phyloP scores from a whole-genome alignment of 2,113 vertebrate species.

The Galeopterus variegatus region DNA sequence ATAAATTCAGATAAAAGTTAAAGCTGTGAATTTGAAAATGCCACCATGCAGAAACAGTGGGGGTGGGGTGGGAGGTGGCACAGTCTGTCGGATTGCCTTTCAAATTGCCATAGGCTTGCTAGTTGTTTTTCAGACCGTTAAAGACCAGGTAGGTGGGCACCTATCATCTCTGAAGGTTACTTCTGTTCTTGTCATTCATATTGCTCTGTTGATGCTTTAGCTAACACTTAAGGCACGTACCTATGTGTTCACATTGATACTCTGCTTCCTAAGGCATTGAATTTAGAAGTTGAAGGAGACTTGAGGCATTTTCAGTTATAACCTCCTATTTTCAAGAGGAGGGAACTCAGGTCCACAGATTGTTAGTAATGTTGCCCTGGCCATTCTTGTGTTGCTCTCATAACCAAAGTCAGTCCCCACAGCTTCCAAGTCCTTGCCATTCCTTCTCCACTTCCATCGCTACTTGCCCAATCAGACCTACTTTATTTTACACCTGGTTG shows the following conservation, averaged over 20 bases:
- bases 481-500: background rate
- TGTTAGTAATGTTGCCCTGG: background rate
- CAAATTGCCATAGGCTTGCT: too few relatives aligned
- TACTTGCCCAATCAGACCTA: background rate
- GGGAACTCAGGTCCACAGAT: too few relatives aligned
- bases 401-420: background rate
- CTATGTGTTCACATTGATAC: rapidly evolving
- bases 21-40: background rate
- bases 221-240: too few relatives aligned
- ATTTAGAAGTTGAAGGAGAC: background rate
- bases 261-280: background rate
- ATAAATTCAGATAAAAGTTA: background rate
- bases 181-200: background rate
- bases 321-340: background rate
- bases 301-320: background rate
- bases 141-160: too few relatives aligned
- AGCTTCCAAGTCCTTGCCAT: background rate
- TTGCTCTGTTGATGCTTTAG: background rate
- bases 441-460: background rate
- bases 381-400: background rate
- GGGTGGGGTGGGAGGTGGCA: too few relatives aligned
- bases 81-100: background rate
- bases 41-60: rapidly evolving
- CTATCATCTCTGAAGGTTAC: background rate
- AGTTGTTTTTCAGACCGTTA: background rate